A percentile compares a stretch with the other conserved stretches of the same genome.
These are phyloP conservation scores for Folsomia manolachei DNA, from an alignment of 2,888 invertebrate genomes.

Conservation along the genomic window DNA sequence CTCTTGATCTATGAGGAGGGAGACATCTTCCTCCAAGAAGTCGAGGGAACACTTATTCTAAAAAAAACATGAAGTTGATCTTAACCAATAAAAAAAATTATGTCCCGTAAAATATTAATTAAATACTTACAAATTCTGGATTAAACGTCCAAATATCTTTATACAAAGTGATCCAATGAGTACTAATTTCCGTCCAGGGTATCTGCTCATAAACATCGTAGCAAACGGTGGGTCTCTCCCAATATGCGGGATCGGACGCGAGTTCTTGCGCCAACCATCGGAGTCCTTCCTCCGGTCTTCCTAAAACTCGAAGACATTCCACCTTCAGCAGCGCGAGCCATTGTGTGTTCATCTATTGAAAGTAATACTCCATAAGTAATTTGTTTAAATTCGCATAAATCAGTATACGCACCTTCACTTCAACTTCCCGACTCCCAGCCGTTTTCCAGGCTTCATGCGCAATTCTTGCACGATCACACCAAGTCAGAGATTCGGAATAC, in stretches of 20 bases:
- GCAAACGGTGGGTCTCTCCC: constrained; percentile 14
- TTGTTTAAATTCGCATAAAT: not conserved
- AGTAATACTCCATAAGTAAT: not conserved
- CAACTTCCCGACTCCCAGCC: constrained; percentile 9
- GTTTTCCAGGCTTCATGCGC: constrained; percentile 22
- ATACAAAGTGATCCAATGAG: constrained; percentile 28
- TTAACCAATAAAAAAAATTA: too few relatives aligned
- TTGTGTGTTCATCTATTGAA: constrained; percentile 10
- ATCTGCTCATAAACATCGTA: constrained; percentile 37
- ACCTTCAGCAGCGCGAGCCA: constrained; percentile 26
- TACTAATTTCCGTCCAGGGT: constrained; percentile 34
- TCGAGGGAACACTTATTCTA: constrained; percentile 23
- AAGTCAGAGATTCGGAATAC: constrained; percentile 28
- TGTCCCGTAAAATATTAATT: too few relatives aligned
- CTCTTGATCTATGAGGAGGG: constrained; percentile 16
- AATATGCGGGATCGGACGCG: constrained; percentile 20
- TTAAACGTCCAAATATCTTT: constrained; percentile 22
- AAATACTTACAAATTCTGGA: not conserved
- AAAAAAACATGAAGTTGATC: too few relatives aligned
- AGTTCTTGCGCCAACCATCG: constrained; percentile 30
- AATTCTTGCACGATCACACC: constrained; percentile 29
- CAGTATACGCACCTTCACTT: constrained; percentile 14
- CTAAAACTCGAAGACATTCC: constrained; percentile 28
- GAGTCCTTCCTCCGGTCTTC: constrained; percentile 25
- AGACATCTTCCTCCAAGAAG: constrained; percentile 28